Evolutionary conservation across 2,797 vertebrate species (phyloP).

Genomic region (Xyrichtys novacula): DNA sequence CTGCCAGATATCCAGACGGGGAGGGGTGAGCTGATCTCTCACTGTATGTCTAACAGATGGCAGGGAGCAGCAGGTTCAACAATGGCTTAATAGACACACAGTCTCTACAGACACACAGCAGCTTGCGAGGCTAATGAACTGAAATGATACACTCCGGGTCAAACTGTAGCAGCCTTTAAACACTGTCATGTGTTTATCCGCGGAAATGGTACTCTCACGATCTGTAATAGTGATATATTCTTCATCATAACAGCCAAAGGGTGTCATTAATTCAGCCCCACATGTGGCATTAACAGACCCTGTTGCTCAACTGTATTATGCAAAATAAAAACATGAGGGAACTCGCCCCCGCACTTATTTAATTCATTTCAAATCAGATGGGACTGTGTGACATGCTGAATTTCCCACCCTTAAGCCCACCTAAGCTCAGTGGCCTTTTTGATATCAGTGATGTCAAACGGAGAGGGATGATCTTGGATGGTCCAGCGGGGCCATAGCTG

Average conservation of each 20-base stretch:
- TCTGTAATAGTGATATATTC: neutral
- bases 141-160: slow-evolving; percentile 8
- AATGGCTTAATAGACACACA: slow-evolving; percentile 70
- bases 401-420: slow-evolving; percentile 9
- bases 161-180: slow-evolving; percentile 12
- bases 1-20: slow-evolving; percentile 55
- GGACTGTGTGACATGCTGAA: slow-evolving; percentile 27
- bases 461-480: neutral
- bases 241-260: neutral
- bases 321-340: slow-evolving; percentile 22
- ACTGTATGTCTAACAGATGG: slow-evolving; percentile 71
- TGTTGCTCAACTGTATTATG: slow-evolving; percentile 11
- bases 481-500: slow-evolving; percentile 1
- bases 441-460: slow-evolving; percentile 5
- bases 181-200: slow-evolving; percentile 4
- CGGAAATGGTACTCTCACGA: neutral
- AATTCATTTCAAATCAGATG: slow-evolving; percentile 27
- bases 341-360: slow-evolving; percentile 1
- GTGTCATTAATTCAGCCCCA: slow-evolving; percentile 1
- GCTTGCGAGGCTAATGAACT: slow-evolving; percentile 20
- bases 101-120: slow-evolving; percentile 36
- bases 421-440: slow-evolving; percentile 21
- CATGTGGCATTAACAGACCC: neutral
- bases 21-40: slow-evolving; percentile 56
- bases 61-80: slow-evolving; percentile 61